phyloP scores from a whole-genome alignment of 2,113 vertebrate species.

The Alexandromys fortis region DNA sequence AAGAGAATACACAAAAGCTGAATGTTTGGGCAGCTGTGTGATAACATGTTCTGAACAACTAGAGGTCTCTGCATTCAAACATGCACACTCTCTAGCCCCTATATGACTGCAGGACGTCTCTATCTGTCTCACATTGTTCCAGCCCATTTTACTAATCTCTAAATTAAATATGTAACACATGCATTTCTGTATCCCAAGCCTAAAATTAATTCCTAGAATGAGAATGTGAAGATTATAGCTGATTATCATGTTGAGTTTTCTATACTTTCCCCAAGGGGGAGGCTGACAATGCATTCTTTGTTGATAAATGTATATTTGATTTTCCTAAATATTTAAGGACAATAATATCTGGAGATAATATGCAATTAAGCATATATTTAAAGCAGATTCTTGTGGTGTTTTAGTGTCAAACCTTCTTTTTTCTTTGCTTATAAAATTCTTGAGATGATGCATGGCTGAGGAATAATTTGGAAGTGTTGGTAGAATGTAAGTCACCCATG shows the following conservation, averaged over 20 bases:
- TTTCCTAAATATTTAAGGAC: background rate
- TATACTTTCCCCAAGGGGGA: background rate
- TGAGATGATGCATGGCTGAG: background rate
- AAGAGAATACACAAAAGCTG: background rate
- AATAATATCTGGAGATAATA: background rate
- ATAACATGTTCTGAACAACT: background rate
- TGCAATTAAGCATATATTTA: background rate
- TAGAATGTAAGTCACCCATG: background rate
- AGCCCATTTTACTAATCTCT: background rate
- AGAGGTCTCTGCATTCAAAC: background rate
- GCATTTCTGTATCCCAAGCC: background rate
- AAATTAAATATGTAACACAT: background rate
- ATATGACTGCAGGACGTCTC: background rate
- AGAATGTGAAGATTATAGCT: background rate
- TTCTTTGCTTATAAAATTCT: background rate
- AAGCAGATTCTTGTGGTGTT: background rate
- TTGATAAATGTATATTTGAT: background rate
- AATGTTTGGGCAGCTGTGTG: rapidly evolving
- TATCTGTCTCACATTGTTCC: background rate
- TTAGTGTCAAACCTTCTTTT: background rate
- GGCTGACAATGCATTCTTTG: background rate
- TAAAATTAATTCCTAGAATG: background rate
- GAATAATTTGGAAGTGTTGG: background rate
- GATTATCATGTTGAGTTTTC: background rate
- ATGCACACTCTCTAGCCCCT: background rate